Percentiles rank a stretch among this genome's conserved stretches.
These are phyloP conservation scores for Papilio xuthus DNA, from an alignment of 1,140 invertebrate genomes.

Conservation along the genomic window DNA sequence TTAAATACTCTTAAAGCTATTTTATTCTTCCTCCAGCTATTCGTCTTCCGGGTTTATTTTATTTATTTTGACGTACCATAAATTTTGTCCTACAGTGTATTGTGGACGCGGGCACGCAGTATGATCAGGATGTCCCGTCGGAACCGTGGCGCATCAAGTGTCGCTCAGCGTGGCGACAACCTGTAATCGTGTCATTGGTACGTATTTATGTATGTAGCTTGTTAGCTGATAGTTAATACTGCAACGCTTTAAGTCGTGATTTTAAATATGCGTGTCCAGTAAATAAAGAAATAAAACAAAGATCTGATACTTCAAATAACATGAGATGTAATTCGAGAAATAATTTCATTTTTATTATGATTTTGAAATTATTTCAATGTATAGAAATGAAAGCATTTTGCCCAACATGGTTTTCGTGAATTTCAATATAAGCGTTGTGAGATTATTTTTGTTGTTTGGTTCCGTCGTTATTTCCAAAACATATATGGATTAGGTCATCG, in stretches of 20 bases:
- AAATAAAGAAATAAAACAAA: too few species aligned
- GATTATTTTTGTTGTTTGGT: background rate
- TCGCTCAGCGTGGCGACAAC: slow-evolving; percentile 55
- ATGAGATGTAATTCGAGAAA: too few species aligned
- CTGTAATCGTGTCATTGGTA: slow-evolving; percentile 68
- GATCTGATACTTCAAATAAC: background rate
- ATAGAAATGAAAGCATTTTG: background rate
- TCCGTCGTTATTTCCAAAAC: background rate
- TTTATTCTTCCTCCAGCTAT: background rate
- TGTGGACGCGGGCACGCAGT: slow-evolving; percentile 63
- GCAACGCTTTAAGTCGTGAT: slow-evolving; percentile 12
- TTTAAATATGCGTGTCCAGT: background rate
- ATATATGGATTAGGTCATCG: slow-evolving; percentile 2
- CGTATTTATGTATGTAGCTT: slow-evolving; percentile 4
- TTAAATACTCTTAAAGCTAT: too few species aligned
- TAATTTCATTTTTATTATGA: too few species aligned
- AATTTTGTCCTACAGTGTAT: slow-evolving; percentile 52
- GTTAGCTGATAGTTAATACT: background rate
- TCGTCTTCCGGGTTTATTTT: background rate
- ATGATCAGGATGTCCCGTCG: slow-evolving; percentile 78
- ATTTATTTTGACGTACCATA: background rate
- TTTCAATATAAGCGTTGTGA: background rate
- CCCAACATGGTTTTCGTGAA: background rate
- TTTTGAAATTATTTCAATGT: too few species aligned
- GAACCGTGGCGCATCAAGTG: slow-evolving; percentile 50